phyloP scores from a whole-genome alignment of 1,140 invertebrate species.

The Philopotamus ludificatus region DNA sequence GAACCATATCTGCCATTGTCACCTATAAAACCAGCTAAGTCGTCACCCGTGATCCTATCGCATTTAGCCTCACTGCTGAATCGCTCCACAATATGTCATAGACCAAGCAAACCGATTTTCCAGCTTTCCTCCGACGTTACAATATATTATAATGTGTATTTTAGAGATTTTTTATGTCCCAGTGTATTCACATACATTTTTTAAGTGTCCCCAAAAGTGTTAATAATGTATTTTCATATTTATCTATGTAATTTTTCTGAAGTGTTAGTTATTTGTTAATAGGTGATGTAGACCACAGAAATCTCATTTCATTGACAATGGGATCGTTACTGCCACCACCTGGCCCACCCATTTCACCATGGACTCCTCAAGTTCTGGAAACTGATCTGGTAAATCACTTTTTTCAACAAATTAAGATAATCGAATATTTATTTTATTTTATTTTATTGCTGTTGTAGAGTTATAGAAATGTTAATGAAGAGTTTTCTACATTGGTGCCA shows the following conservation, averaged over 20 bases:
- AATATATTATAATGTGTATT: slow-evolving; percentile 21
- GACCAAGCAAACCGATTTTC: too few species aligned
- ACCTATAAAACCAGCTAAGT: too few species aligned
- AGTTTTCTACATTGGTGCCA: slow-evolving; percentile 23
- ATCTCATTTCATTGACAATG: slow-evolving; percentile 79
- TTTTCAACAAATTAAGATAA: not conserved
- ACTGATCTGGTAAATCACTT: slow-evolving; percentile 47
- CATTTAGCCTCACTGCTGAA: too few species aligned
- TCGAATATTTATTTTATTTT: not conserved
- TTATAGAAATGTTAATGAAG: slow-evolving; percentile 30
- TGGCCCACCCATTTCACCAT: slow-evolving; percentile 26
- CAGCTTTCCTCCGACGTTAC: too few species aligned
- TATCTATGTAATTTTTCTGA: not conserved
- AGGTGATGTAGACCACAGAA: slow-evolving; percentile 75
- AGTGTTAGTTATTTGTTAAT: slow-evolving; percentile 11
- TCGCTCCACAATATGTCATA: too few species aligned
- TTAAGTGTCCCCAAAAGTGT: too few species aligned
- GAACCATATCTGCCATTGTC: too few species aligned
- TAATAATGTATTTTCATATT: not conserved
- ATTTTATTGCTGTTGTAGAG: slow-evolving; percentile 25
- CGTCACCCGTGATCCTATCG: too few species aligned
- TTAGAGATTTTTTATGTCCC: too few species aligned
- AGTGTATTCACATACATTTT: too few species aligned
- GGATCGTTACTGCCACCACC: slow-evolving; percentile 53
- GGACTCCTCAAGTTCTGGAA: slow-evolving; percentile 30